A percentile compares a stretch with the other conserved stretches of the same genome.
phyloP scores from a whole-genome alignment of 2,797 vertebrate genomes.

The Gorsachius magnificus region DNA sequence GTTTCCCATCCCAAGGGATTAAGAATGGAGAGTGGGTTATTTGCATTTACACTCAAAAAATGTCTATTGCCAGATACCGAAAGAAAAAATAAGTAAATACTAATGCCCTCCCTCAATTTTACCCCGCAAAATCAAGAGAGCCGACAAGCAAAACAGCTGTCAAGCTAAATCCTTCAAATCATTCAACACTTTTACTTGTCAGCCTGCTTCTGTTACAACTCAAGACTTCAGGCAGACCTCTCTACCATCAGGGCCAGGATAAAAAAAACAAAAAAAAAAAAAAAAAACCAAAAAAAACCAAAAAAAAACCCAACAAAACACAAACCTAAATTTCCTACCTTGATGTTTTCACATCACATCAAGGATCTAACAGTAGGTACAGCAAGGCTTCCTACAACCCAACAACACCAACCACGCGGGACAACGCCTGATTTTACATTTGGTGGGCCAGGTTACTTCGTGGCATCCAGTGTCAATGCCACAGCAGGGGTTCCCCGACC shows the following conservation, averaged over 20 bases:
- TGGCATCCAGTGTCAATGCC: not conserved
- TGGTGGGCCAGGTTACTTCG: not conserved
- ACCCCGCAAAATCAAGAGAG: not conserved
- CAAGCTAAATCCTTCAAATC: not conserved
- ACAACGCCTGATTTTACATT: not conserved
- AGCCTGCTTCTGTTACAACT: not conserved
- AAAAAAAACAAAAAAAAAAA: too few relatives aligned
- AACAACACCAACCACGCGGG: not conserved
- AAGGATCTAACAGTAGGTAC: not conserved
- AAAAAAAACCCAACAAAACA: too few relatives aligned
- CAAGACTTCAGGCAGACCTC: not conserved
- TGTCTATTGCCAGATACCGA: not conserved
- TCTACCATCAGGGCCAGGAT: not conserved
- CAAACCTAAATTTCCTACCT: not conserved
- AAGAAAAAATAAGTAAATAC: not conserved
- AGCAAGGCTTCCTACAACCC: not conserved
- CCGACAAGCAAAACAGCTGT: not conserved
- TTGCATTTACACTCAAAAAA: not conserved
- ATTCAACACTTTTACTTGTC: not conserved
- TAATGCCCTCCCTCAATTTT: not conserved
- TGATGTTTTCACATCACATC: not conserved
- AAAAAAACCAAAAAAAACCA: too few relatives aligned
- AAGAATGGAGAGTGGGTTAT: not conserved
- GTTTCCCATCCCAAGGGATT: not conserved
- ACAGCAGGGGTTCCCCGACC: not conserved